Base-by-base conservation (phyloP, 2,797 vertebrate genomes). In the Hephaestus fuliginosus region DNA sequence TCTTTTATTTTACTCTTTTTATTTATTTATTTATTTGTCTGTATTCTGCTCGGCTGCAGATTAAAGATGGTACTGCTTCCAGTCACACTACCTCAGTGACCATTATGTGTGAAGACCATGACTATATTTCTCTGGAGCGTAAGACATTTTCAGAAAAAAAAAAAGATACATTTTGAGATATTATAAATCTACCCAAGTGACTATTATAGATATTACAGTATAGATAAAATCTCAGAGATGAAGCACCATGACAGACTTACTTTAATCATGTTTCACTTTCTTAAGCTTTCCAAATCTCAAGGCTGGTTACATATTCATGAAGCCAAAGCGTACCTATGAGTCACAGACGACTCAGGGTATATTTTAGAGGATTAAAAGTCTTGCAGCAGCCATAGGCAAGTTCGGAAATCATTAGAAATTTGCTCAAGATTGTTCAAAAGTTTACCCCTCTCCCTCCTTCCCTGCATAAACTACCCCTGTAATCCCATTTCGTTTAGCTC, bases 211-310 rank as follows among this genome's bases (percentile, higher is more conserved):
- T 84, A 72, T 76, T 25, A 25, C 25, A 25, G 25, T 52, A 15
- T 70, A 72, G 90, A 91, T 91, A 78, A 36, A 56, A 88, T 88
- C 79, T 89, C 68, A 63, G 60, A 51, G 52, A 83, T 61, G 33
- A 64, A 82, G 68, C 69, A 53, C 48, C 61, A 15, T 82, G 81
- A 86, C 79, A 74, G 78, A 72, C 82, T 87, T 73, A 78, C 63
- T 86, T 90, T 88, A 88, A 87, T 92, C 75, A 76, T 84, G 72
- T 88, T 91, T 89, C 72, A 82, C 70, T 84, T 90, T 77, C 68
- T 78, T 85, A 88, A 88, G 75, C 78, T 84, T 81, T 76, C 68
- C 44, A 85, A 85, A 85, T 87, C 76, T 83, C 74, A 69, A 66
- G 53, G 76, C 68, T 86, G 55, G 72, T 89, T 89, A 82, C 80